phyloP scores from a whole-genome alignment of 2,797 vertebrate genomes.

The Hoplostethus mediterraneus region DNA sequence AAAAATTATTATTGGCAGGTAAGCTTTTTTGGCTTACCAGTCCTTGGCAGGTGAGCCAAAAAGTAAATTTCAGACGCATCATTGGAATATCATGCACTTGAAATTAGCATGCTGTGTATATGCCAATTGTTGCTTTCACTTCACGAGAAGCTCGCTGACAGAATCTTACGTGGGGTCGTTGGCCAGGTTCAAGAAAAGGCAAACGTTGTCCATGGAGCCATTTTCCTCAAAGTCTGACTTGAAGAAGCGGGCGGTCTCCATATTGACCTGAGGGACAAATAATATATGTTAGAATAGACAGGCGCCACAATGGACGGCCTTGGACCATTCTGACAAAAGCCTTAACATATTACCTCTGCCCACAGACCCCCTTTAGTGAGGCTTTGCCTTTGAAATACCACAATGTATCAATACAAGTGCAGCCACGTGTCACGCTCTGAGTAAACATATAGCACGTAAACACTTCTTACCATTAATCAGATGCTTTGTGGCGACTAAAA shows the following conservation, averaged over 20 bases:
- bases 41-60: too few relatives aligned
- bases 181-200: constrained; percentile 85
- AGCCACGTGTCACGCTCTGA: neutral
- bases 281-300: constrained; percentile 2
- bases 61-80: too few relatives aligned
- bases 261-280: constrained; percentile 80
- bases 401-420: too few relatives aligned
- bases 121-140: neutral
- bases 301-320: neutral
- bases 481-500: constrained; percentile 14
- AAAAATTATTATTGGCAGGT: too few relatives aligned
- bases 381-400: too few relatives aligned
- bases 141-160: neutral
- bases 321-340: constrained; percentile 1
- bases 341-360: neutral
- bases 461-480: constrained; percentile 10
- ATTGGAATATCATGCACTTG: constrained; percentile 8
- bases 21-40: too few relatives aligned
- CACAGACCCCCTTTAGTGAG: neutral
- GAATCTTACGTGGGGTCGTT: constrained; percentile 85
- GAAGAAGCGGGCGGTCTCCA: constrained; percentile 87
- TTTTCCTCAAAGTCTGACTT: constrained; percentile 88
- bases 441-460: neutral
- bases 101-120: constrained; percentile 24
- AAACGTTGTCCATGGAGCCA: constrained; percentile 88